Base-by-base conservation (phyloP, 2,113 vertebrate species). In the Dryoscopus gambensis region DNA sequence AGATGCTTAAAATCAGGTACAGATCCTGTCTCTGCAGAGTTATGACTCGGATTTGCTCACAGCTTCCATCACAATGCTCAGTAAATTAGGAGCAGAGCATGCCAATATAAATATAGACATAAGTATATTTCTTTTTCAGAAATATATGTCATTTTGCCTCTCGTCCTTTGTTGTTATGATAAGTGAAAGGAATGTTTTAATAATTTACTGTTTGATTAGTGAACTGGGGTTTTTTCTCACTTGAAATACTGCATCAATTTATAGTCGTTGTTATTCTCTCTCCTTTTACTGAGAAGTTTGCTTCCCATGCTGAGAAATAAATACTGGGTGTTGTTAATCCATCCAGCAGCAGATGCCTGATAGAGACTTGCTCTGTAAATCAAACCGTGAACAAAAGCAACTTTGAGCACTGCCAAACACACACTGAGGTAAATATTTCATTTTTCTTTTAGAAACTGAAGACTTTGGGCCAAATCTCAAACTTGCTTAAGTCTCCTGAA, bases 281-380 rank as follows among this genome's bases (percentile, higher is more conserved):
- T 80, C 59, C 15, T 79, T 92, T 69, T 75, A 11, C 50, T 31
- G 55, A 70, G 88, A 53, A 89, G 76, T 92, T 87, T 94, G 88
- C 56, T 93, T 27, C 70, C 67, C 82, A 77, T 25, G 71, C 80
- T 2, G 44, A 68, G 93, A 97, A 92, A 94, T 93, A 96, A 95
- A 95, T 92, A 84, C 82, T 86, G 39, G 2, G 11, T 71, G 90
- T 12, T 88, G 86, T 95, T 96, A 86, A 93, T 96, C 95, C 88
- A 93, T 93, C 82, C 85, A 94, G 85, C 85, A 96, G 71, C 93
- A 96, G 96, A 93, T 94, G 80, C 57, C 88, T 95, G 90, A 92
- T 60, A 64, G 79, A 77, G 60, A 92, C 91, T 81, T n/a, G 2
- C 68, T 84, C 88, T 8, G 28, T 94, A 96, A 96, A 96, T 95